Conservation (phyloP, 2,797 vertebrate genomes). For the Acrossocheilus wenchowensis region DNA sequence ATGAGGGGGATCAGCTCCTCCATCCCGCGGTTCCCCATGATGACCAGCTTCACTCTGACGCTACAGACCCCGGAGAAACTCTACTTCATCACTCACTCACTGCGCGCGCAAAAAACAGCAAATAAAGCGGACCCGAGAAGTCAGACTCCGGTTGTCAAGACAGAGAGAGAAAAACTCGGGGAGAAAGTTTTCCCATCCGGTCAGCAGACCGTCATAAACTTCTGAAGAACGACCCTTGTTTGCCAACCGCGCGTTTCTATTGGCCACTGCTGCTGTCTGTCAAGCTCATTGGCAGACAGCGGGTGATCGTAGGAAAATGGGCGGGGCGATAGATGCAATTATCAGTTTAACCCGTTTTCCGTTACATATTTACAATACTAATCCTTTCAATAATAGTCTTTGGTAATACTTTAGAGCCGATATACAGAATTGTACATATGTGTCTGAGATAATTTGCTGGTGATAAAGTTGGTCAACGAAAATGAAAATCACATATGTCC, state of each 20-base stretch:
- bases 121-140: background rate
- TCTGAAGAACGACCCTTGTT: background rate
- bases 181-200: constrained; percentile 79
- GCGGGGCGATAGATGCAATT: too few relatives aligned
- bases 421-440: background rate
- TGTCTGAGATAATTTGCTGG: background rate
- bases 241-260: background rate
- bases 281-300: background rate
- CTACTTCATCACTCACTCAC: background rate
- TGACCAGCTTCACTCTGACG: constrained; percentile 68
- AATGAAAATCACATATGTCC: too few relatives aligned
- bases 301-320: background rate
- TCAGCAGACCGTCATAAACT: constrained; percentile 75
- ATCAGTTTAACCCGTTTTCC: background rate
- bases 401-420: background rate
- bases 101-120: background rate
- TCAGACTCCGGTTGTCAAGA: background rate
- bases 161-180: constrained; percentile 3
- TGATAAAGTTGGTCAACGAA: background rate
- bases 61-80: background rate
- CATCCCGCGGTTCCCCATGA: constrained; percentile 98
- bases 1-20: constrained; percentile 95
- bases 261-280: constrained; percentile 24
- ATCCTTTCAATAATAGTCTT: background rate
- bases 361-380: background rate